These are phyloP conservation scores for Myocastor coypus DNA, from an alignment of 2,113 vertebrate species.

Conservation along the genomic window DNA sequence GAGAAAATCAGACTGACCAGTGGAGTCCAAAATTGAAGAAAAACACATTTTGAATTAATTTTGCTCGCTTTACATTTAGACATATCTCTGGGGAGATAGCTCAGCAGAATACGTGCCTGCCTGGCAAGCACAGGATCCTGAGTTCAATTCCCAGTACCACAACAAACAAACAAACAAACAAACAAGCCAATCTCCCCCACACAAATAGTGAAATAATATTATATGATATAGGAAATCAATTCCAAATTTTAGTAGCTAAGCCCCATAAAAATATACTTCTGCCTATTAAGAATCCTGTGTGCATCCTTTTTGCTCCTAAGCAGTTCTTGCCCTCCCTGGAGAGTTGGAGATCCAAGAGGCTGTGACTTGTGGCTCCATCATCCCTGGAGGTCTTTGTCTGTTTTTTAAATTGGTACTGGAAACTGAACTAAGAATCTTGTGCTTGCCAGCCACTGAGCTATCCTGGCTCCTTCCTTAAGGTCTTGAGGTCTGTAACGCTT, in stretches of 20 bases:
- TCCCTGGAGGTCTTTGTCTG: not conserved
- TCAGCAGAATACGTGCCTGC: too few relatives aligned
- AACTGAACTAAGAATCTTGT: too few relatives aligned
- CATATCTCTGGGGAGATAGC: not conserved
- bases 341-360: not conserved
- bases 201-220: not conserved
- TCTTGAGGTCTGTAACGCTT: not conserved
- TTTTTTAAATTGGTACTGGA: too few relatives aligned
- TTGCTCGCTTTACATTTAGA: slow-evolving; percentile 27
- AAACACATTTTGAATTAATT: slow-evolving; percentile 52
- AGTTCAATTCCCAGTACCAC: too few relatives aligned
- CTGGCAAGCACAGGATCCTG: too few relatives aligned
- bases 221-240: not conserved
- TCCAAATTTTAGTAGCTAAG: not conserved
- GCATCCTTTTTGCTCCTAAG: not conserved
- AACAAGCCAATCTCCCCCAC: too few relatives aligned
- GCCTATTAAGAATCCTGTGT: not conserved
- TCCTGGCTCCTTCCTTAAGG: too few relatives aligned
- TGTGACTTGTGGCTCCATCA: not conserved
- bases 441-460: too few relatives aligned
- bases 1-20: not conserved
- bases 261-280: not conserved
- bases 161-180: too few relatives aligned
- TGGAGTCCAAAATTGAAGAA: not conserved
- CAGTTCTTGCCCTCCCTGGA: not conserved